Base-by-base conservation (phyloP, 2,797 vertebrate genomes). In the Crocidura indochinensis region DNA sequence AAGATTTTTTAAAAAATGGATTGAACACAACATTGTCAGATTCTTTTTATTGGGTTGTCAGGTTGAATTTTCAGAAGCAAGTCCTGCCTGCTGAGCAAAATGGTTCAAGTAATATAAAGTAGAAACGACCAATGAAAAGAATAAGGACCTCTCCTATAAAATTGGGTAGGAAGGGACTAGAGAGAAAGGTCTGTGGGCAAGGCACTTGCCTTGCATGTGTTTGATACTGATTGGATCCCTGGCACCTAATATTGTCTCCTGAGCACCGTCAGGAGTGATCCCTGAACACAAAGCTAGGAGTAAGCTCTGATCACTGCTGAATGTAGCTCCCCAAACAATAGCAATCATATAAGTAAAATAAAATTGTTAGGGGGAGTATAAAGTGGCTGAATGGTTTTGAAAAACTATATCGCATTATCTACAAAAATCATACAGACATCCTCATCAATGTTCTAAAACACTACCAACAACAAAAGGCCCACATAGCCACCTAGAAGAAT, bases 21-120 rank as follows among this genome's bases (percentile, higher is more conserved):
- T 60, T 60, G 56, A 60, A 60, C 56, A 60, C 56, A 60, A 60
- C 56, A 51, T 14, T 19, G 6, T 38, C 3, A 3, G 14, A 2
- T 78, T 90, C 90, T 71, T 78, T 84, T 47, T 27, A 69, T 84
- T 87, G 47, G 49, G 72, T 64, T 38, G 19, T 73, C 68, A 60
- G 46, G n/a, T 0, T 20, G 60, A 51, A 73, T 88, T 87, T 87
- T 71, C 60, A 90, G 69, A 80, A 86, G 22, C 44, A 77, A 94
- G 93, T 44, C 10, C 69, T 87, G 44, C 8, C 11, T 8, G 79
- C 44, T 26, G 73, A 72, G 29, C 38, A 69, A 75, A 38, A 67
- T 69, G 22, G n/a, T 51, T 77, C 53, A 80, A 47, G 60, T 26
- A 29, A 20, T 6, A 73, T 90, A 72, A 94, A 31, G 73, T 26